Base-by-base conservation (phyloP, 2,888 invertebrate genomes). In the Patella ulyssiponensis region DNA sequence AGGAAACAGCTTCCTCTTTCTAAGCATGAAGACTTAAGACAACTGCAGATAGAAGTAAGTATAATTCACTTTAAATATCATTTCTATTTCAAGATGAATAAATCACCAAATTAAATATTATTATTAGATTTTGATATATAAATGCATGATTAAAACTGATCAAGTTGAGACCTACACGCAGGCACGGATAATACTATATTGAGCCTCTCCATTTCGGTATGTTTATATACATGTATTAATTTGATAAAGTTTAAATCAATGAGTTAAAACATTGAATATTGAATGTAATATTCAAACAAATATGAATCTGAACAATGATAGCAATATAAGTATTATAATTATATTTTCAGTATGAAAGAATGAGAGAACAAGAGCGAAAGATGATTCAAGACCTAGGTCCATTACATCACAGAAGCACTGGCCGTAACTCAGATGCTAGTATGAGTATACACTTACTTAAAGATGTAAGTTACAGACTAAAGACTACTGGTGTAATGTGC, bases 271-370 rank as follows among this genome's bases (percentile, higher is more conserved):
- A 4, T 33, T 33, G 33, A 27, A 27, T 27, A 2, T 27, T 3
- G 27, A 27, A 27, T 27, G n/a, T n/a, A n/a, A n/a, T n/a, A n/a
- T 33, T 33, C 5, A 4, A 4, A 33, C 33, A 33, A 5, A 33
- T 3, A 33, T 5, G 7, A 33, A 33, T 33, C 3, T 33, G 33
- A 33, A 33, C 33, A 33, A 33, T 33, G 7, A 44, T 44, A 44
- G 44, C 44, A 9, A 44, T 9, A 44, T 44, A 44, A 44, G 44
- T 9, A 44, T 44, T 33, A 44, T 44, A 9, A 44, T 9, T 44
- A 44, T 44, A 44, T 44, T 87, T 87, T 75, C 84, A 88, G 88
- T 88, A 88, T 81, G 88, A 88, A 73, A 83, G 83, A 64, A 73
- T 86, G 58, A 80, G 85, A 78, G 85, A 86, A n/a, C 70, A 78